Evolutionary conservation across 2,797 vertebrate species (phyloP).

Genomic region (Arctocebus calabarensis): DNA sequence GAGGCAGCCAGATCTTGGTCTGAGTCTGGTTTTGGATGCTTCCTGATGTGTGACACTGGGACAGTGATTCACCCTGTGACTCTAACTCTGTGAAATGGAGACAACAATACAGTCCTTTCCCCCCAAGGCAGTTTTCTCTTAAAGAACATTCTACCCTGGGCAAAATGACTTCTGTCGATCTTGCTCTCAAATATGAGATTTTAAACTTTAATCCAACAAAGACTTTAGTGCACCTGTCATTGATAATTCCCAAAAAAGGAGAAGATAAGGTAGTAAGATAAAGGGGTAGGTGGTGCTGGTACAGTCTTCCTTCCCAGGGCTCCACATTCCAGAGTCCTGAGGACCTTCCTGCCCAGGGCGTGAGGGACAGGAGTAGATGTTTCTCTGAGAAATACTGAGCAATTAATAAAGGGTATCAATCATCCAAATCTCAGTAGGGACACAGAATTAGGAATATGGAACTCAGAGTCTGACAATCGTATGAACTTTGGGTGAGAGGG

Average conservation of each 20-base stretch:
- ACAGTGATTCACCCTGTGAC: background rate
- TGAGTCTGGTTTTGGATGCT: background rate
- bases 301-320: too few relatives aligned
- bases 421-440: background rate
- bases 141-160: background rate
- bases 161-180: background rate
- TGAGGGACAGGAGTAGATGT: background rate
- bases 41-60: background rate
- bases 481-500: background rate
- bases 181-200: background rate
- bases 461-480: background rate
- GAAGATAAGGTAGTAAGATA: background rate
- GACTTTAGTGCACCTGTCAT: background rate
- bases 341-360: background rate
- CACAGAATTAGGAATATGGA: background rate
- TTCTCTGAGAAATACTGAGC: background rate
- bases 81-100: slow-evolving; percentile 1
- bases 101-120: background rate
- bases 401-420: background rate
- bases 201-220: background rate
- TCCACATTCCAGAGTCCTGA: background rate
- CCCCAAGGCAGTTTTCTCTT: background rate
- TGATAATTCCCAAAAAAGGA: background rate
- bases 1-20: background rate
- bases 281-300: too few relatives aligned